phyloP scores from a whole-genome alignment of 2,113 vertebrate species.

The Oceanodroma tethys region DNA sequence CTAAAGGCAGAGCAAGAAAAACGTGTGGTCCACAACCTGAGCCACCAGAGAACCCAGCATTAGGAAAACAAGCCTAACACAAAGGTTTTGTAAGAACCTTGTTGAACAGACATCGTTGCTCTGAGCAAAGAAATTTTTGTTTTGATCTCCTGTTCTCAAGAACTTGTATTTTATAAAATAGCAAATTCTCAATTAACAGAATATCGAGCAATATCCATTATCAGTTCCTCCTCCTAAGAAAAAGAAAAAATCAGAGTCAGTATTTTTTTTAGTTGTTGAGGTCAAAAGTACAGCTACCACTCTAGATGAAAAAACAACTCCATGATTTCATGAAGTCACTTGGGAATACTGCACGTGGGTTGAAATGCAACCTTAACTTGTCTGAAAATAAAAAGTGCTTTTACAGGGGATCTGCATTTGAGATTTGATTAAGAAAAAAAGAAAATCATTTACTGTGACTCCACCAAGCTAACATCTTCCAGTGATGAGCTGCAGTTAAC shows the following conservation, averaged over 20 bases:
- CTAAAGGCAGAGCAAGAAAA: background rate
- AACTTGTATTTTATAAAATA: background rate
- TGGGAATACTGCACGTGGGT: background rate
- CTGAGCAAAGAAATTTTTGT: background rate
- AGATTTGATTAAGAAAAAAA: background rate
- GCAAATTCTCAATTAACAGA: background rate
- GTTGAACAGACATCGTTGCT: background rate
- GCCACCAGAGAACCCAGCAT: background rate
- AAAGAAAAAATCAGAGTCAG: background rate
- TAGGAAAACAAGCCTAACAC: background rate
- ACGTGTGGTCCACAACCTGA: background rate
- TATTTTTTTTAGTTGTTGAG: background rate
- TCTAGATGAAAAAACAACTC: background rate
- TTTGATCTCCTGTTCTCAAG: background rate
- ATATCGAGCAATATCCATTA: background rate
- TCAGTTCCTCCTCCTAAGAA: background rate
- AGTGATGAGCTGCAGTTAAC: background rate
- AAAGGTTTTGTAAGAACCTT: background rate
- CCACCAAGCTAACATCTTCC: background rate
- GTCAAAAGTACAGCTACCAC: conserved; percentile 20
- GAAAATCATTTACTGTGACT: background rate
- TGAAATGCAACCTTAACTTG: conserved; percentile 12
- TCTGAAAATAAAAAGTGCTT: background rate
- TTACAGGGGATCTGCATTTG: background rate
- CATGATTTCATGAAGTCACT: background rate